Conservation (phyloP, 2,113 vertebrate species). For the Neogale vison region DNA sequence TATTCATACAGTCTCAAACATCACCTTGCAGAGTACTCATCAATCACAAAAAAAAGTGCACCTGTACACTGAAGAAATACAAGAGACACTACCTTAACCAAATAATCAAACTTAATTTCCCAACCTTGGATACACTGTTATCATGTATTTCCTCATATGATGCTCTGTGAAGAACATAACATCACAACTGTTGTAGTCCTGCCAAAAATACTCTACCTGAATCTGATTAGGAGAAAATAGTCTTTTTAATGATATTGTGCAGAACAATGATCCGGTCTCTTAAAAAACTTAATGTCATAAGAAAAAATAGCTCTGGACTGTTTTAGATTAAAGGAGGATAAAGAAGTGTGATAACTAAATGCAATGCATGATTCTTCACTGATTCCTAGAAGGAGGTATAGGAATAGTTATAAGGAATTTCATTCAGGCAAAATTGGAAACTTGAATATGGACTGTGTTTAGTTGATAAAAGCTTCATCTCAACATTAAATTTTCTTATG, state of each 20-base stretch:
- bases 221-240: slow-evolving; percentile 1
- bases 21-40: background rate
- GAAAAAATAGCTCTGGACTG: background rate
- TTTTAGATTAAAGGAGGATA: slow-evolving; percentile 5
- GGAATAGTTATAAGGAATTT: background rate
- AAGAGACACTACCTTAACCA: background rate
- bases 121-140: background rate
- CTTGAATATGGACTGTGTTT: background rate
- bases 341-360: background rate
- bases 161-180: background rate
- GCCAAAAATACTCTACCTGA: background rate
- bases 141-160: background rate
- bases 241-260: background rate
- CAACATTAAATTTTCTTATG: background rate
- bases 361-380: background rate
- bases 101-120: background rate
- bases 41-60: background rate
- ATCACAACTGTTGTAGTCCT: background rate
- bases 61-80: background rate
- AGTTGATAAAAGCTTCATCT: background rate
- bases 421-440: background rate
- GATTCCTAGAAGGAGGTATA: background rate
- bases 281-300: background rate
- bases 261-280: background rate
- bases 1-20: background rate